Conservation (phyloP, 2,888 invertebrate genomes). For the Girardia tigrina region DNA sequence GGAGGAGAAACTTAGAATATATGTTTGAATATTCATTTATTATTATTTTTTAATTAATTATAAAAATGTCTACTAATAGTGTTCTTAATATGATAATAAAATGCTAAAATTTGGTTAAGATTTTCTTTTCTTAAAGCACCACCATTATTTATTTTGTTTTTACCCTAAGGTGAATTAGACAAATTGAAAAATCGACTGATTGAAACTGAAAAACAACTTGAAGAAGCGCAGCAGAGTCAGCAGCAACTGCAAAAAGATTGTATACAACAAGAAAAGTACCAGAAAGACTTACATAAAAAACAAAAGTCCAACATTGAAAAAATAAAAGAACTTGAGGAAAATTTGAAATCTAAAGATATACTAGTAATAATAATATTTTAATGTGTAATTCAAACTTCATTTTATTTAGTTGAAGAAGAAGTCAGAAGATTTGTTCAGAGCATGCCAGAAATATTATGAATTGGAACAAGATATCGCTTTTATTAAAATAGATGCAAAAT, state of each 20-base stretch:
- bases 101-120: too few species aligned
- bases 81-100: too few species aligned
- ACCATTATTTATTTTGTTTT: too few species aligned
- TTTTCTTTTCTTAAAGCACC: too few species aligned
- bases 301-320: slow-evolving; percentile 3
- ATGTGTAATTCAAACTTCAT: background rate
- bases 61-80: too few species aligned
- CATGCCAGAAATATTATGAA: slow-evolving; percentile 49
- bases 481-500: slow-evolving; percentile 50
- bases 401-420: slow-evolving; percentile 39
- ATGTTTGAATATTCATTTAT: too few species aligned
- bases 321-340: slow-evolving; percentile 1
- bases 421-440: slow-evolving; percentile 45
- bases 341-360: slow-evolving; percentile 1
- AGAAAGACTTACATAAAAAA: slow-evolving; percentile 5
- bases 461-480: slow-evolving; percentile 50
- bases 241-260: background rate
- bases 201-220: slow-evolving; percentile 18
- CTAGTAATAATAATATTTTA: slow-evolving; percentile 25
- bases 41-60: too few species aligned
- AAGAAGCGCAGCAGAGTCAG: background rate
- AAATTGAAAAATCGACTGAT: background rate
- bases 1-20: too few species aligned
- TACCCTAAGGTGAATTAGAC: slow-evolving; percentile 17
- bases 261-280: background rate